A percentile compares a stretch with the other conserved stretches of the same genome.
Evolutionary conservation across 2,797 vertebrate genomes (phyloP).

Genomic region (Hemitrygon akajei): DNA sequence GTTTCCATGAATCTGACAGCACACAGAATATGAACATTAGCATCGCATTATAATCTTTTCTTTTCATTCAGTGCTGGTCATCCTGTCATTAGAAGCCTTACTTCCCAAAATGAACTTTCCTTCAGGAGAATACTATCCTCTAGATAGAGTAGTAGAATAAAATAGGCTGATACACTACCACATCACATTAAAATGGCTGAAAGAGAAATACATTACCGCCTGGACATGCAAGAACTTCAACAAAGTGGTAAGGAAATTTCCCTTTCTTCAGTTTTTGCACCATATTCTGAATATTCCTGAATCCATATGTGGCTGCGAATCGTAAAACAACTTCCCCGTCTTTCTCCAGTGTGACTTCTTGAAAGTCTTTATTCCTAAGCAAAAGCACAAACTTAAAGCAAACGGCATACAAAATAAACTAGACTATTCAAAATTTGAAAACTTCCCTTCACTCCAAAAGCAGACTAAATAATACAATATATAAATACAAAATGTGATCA

Average conservation of each 20-base stretch:
- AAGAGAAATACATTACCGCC: constrained; percentile 64
- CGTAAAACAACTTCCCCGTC: constrained; percentile 81
- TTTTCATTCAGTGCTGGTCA: too few relatives aligned
- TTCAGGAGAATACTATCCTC: neutral
- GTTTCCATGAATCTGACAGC: too few relatives aligned
- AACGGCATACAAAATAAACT: neutral
- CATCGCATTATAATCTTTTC: too few relatives aligned
- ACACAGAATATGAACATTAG: too few relatives aligned
- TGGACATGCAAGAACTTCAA: constrained; percentile 89
- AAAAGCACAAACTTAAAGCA: neutral
- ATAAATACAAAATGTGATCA: neutral
- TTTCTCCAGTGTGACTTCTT: constrained; percentile 83
- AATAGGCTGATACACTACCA: neutral
- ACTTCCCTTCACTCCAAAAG: neutral
- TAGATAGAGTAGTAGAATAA: neutral
- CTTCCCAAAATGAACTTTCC: too few relatives aligned
- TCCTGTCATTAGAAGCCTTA: too few relatives aligned
- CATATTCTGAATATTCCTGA: constrained; percentile 89
- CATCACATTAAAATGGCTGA: neutral
- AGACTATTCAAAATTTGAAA: neutral
- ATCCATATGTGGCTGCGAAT: constrained; percentile 86
- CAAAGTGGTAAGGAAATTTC: constrained; percentile 78
- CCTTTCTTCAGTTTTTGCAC: constrained; percentile 84
- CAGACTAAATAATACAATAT: neutral
- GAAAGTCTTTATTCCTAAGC: constrained; percentile 86